Percentiles rank a stretch among this genome's conserved stretches.
Evolutionary conservation across 1,140 invertebrate species (phyloP).

Genomic region (Conus betulinus): DNA sequence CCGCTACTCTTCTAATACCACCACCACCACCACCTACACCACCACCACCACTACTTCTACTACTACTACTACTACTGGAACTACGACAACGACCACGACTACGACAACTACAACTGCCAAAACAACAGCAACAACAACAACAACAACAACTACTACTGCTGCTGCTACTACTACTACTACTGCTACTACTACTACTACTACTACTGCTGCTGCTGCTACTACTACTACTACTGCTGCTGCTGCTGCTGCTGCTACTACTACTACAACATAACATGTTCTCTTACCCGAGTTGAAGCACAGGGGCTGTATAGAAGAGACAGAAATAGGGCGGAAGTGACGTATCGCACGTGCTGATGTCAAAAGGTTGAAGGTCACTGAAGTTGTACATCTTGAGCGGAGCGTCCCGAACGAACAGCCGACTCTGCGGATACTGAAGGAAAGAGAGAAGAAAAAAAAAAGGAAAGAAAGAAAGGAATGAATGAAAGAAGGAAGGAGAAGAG

Average conservation of each 20-base stretch:
- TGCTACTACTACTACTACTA: neutral
- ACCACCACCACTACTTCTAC: neutral
- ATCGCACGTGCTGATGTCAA: conserved; percentile 21
- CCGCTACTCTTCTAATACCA: neutral
- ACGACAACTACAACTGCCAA: no score
- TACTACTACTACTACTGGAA: neutral
- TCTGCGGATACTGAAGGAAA: neutral
- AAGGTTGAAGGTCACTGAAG: neutral
- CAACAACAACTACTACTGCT: no score
- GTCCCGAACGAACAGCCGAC: neutral
- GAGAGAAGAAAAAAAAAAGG: neutral
- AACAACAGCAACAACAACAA: no score
- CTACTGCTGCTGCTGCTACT: neutral
- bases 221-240: no score
- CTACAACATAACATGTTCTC: neutral
- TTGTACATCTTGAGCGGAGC: neutral
- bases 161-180: neutral
- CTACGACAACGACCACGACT: no score
- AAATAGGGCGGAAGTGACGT: neutral
- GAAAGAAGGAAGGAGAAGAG: no score
- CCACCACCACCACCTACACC: neutral
- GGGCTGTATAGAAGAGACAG: conserved; percentile 20
- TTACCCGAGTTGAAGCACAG: neutral
- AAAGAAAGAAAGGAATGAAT: no score
- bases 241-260: neutral